A percentile compares a stretch with the other conserved stretches of the same genome.
These are phyloP conservation scores for Coregonus ussuriensis DNA, from an alignment of 2,797 vertebrate genomes.

Conservation along the genomic window DNA sequence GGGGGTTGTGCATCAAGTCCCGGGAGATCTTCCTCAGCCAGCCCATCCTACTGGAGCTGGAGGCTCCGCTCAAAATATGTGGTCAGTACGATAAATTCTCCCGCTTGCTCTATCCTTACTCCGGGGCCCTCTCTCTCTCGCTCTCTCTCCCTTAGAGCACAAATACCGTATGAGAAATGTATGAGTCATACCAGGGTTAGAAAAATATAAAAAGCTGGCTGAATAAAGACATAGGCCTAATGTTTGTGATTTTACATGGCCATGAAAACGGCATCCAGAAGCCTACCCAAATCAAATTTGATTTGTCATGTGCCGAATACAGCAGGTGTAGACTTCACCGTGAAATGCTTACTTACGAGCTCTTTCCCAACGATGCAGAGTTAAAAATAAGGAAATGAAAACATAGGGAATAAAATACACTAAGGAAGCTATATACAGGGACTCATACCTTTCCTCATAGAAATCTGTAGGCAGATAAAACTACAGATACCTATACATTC, in stretches of 20 bases:
- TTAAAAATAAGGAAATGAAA: no score
- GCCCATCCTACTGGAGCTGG: conserved; percentile 91
- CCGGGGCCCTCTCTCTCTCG: neutral
- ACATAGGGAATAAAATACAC: no score
- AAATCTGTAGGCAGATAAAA: neutral
- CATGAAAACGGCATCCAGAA: neutral
- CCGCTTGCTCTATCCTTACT: neutral
- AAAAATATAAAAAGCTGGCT: neutral
- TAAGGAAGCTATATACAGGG: no score
- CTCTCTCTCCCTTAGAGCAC: neutral
- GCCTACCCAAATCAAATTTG: neutral
- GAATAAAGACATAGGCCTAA: neutral
- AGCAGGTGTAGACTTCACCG: no score
- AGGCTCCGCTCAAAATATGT: conserved; percentile 93
- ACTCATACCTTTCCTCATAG: neutral
- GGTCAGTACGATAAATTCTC: conserved; percentile 71
- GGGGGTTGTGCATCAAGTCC: conserved; percentile 93
- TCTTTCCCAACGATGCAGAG: no score
- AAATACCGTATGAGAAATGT: neutral
- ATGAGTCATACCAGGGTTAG: neutral
- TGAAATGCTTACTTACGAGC: no score
- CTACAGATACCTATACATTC: neutral
- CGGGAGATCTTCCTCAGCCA: conserved; percentile 95
- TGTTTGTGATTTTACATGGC: neutral
- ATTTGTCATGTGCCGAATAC: no score